Percentiles rank a stretch among this genome's conserved stretches.
Conservation (phyloP, 1,140 invertebrate genomes). For the Papilio polytes region DNA sequence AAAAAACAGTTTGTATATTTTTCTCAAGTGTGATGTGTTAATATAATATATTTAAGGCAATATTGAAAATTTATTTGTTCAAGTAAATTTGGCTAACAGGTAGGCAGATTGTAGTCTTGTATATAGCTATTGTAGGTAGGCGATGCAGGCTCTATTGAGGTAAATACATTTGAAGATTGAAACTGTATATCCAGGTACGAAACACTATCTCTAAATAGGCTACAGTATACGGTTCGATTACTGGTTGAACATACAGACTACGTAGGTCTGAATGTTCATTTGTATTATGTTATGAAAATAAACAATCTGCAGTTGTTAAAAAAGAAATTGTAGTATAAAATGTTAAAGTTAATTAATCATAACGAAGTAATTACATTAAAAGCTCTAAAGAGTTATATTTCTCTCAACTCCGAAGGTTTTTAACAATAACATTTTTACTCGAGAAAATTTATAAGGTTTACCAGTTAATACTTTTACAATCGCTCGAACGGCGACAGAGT, state of each 20-base stretch:
- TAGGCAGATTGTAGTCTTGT: neutral
- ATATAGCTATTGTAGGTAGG: no score
- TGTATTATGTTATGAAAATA: neutral
- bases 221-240: neutral
- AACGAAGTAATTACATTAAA: conserved; percentile 10
- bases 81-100: neutral
- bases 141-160: neutral
- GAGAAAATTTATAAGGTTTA: conserved; percentile 41
- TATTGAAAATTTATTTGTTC: neutral
- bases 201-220: neutral
- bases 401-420: conserved; percentile 39
- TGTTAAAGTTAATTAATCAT: neutral
- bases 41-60: neutral
- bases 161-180: neutral
- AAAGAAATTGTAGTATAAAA: neutral
- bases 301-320: neutral
- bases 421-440: conserved; percentile 45
- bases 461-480: conserved; percentile 52
- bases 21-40: neutral
- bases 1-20: neutral
- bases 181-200: neutral
- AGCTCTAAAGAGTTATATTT: conserved; percentile 41
- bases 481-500: conserved; percentile 53
- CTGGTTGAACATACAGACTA: neutral
- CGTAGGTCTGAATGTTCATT: no score